Percentiles rank a stretch among this genome's conserved stretches.
Conservation (phyloP, 2,797 vertebrate genomes). For the Poecilia picta region DNA sequence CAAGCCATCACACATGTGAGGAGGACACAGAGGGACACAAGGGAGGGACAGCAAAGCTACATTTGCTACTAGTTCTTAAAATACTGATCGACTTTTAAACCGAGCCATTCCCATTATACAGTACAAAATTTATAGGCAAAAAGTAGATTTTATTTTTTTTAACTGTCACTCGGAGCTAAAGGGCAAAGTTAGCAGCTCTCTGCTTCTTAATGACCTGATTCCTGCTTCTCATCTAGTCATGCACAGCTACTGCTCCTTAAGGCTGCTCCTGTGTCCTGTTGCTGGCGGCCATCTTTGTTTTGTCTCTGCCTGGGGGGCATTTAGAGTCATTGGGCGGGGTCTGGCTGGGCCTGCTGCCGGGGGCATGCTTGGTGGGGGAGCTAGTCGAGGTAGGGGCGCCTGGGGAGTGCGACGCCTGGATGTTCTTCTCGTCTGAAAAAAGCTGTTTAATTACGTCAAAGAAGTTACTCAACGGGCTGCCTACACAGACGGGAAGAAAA, state of each 20-base stretch:
- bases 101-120: conserved; percentile 84
- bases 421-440: conserved; percentile 99
- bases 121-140: conserved; percentile 84
- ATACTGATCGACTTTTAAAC: conserved; percentile 72
- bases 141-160: conserved; percentile 54
- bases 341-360: conserved; percentile 87
- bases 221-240: conserved; percentile 63
- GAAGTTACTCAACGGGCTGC: conserved; percentile 99
- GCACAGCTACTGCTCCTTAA: conserved; percentile 78
- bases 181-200: conserved; percentile 56
- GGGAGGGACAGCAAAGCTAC: conserved; percentile 71
- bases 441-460: conserved; percentile 99
- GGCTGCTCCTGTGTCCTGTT: conserved; percentile 93
- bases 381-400: conserved; percentile 91
- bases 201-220: conserved; percentile 50
- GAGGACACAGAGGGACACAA: conserved; percentile 50
- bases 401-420: conserved; percentile 91
- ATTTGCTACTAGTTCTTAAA: conserved; percentile 84
- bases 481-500: conserved; percentile 91
- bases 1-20: conserved; percentile 76
- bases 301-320: conserved; percentile 90
- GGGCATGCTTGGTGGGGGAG: conserved; percentile 91
- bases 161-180: conserved; percentile 48
- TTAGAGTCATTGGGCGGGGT: conserved; percentile 92
- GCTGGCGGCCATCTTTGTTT: conserved; percentile 89